A percentile compares a stretch with the other conserved stretches of the same genome.
Conservation (phyloP, 2,888 invertebrate genomes). For the Rhogogaster chlorosoma region DNA sequence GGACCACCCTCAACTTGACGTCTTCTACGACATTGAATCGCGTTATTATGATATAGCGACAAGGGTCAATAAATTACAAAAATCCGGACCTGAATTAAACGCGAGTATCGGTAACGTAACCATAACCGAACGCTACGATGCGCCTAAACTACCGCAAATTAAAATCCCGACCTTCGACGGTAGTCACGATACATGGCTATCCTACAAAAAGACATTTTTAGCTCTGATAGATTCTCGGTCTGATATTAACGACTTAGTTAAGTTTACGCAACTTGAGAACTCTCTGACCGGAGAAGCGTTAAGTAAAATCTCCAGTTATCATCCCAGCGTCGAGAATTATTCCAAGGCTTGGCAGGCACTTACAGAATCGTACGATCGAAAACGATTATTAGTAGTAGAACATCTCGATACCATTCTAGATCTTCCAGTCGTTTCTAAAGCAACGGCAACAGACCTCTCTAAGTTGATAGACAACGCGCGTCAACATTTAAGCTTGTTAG, state of each 20-base stretch:
- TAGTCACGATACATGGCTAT: slow-evolving; percentile 41
- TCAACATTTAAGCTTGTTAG: slow-evolving; percentile 54
- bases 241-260: slow-evolving; percentile 50
- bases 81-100: too few species aligned
- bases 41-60: neutral
- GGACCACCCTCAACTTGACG: neutral
- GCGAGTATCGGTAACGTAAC: neutral
- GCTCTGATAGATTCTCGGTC: slow-evolving; percentile 53
- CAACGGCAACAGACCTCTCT: slow-evolving; percentile 50
- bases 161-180: slow-evolving; percentile 29
- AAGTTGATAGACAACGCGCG: slow-evolving; percentile 54
- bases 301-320: slow-evolving; percentile 50
- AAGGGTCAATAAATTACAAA: too few species aligned
- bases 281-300: slow-evolving; percentile 52
- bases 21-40: neutral
- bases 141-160: slow-evolving; percentile 42
- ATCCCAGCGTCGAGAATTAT: slow-evolving; percentile 54
- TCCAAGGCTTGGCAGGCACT: slow-evolving; percentile 51
- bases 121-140: slow-evolving; percentile 41
- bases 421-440: slow-evolving; percentile 39
- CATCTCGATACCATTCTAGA: slow-evolving; percentile 56
- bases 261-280: slow-evolving; percentile 50
- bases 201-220: slow-evolving; percentile 18
- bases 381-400: slow-evolving; percentile 51
- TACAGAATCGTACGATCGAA: slow-evolving; percentile 53